Conservation (phyloP, 1,140 invertebrate genomes). For the Drosophila azteca region DNA sequence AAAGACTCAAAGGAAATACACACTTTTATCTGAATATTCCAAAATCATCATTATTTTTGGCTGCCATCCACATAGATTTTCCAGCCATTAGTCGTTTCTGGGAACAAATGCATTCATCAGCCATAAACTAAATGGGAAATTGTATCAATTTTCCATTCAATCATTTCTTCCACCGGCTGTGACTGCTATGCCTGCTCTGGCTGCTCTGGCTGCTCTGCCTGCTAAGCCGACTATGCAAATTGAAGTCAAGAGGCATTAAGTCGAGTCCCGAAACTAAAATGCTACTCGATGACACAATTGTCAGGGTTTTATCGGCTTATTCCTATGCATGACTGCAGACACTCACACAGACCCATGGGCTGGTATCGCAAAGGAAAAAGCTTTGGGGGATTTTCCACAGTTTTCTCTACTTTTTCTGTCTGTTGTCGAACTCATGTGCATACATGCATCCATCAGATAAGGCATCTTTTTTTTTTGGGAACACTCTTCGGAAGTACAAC, state of each 20-base stretch:
- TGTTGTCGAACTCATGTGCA: slow-evolving; percentile 9
- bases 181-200: slow-evolving; percentile 5
- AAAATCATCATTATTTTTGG: slow-evolving; percentile 8
- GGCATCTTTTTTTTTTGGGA: background rate
- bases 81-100: background rate
- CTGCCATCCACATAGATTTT: slow-evolving; percentile 21
- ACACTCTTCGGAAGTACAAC: background rate
- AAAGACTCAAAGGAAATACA: slow-evolving; percentile 16
- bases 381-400: slow-evolving; percentile 26
- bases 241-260: slow-evolving; percentile 60
- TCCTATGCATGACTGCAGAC: slow-evolving; percentile 48
- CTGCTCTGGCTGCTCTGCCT: background rate
- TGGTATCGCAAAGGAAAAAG: slow-evolving; percentile 43
- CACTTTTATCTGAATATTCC: background rate
- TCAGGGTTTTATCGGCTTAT: slow-evolving; percentile 60
- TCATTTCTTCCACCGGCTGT: slow-evolving; percentile 26
- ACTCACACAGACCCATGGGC: slow-evolving; percentile 13
- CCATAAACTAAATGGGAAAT: slow-evolving; percentile 35
- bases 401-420: slow-evolving; percentile 3
- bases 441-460: slow-evolving; percentile 8
- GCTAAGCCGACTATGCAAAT: slow-evolving; percentile 61
- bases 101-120: slow-evolving; percentile 10
- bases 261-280: slow-evolving; percentile 55
- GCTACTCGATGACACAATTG: slow-evolving; percentile 57
- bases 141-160: slow-evolving; percentile 49